phyloP scores from a whole-genome alignment of 2,797 vertebrate genomes.

The Brotula barbata region DNA sequence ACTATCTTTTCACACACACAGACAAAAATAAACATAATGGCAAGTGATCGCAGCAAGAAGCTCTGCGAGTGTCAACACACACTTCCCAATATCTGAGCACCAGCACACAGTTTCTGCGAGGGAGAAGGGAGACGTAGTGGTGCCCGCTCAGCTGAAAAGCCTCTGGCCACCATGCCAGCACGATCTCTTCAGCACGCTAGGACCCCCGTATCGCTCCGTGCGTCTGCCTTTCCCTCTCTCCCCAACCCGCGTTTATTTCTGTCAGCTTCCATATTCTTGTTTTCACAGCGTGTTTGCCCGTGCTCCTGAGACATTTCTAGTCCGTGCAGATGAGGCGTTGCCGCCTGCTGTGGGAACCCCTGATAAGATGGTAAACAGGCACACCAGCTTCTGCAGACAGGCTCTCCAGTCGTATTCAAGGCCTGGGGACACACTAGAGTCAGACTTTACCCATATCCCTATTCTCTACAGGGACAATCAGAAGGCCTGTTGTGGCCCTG shows the following conservation, averaged over 20 bases:
- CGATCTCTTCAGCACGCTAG: slow-evolving; percentile 75
- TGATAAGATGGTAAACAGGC: slow-evolving; percentile 76
- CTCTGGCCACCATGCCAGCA: slow-evolving; percentile 81
- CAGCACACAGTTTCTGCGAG: slow-evolving; percentile 55
- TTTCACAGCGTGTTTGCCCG: slow-evolving; percentile 76
- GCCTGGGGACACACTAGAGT: slow-evolving; percentile 67
- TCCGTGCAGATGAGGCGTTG: slow-evolving; percentile 64
- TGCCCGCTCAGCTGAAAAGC: slow-evolving; percentile 69
- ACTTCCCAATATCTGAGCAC: slow-evolving; percentile 54
- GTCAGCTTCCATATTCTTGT: slow-evolving; percentile 85
- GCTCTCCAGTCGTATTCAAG: slow-evolving; percentile 51
- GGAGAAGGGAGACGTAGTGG: slow-evolving; percentile 58
- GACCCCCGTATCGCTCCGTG: slow-evolving; percentile 57
- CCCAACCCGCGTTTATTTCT: slow-evolving; percentile 80
- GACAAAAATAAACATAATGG: slow-evolving; percentile 37
- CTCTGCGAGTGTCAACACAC: slow-evolving; percentile 39
- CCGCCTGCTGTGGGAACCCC: slow-evolving; percentile 63
- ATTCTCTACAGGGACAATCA: slow-evolving; percentile 73
- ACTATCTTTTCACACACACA: slow-evolving; percentile 16
- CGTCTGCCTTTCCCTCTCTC: slow-evolving; percentile 59
- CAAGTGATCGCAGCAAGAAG: slow-evolving; percentile 25
- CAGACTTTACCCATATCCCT: slow-evolving; percentile 67
- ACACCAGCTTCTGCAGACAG: slow-evolving; percentile 74
- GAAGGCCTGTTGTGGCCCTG: slow-evolving; percentile 59
- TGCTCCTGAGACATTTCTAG: slow-evolving; percentile 73